Conservation (phyloP, 2,888 invertebrate species). For the Gortyna flavago region DNA sequence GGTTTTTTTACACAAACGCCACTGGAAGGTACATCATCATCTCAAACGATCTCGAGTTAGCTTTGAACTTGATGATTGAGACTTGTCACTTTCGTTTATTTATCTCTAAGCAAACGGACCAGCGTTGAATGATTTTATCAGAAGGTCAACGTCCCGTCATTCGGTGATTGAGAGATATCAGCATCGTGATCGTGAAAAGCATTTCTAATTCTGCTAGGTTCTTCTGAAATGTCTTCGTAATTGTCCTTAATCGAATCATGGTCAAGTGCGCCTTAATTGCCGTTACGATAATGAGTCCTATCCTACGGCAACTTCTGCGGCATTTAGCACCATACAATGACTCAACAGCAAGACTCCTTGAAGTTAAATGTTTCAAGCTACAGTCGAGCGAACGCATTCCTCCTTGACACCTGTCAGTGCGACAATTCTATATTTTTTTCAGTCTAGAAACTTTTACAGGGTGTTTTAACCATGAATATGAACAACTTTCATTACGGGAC, state of each 20-base stretch:
- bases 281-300: background rate
- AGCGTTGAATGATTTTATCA: slow-evolving; percentile 6
- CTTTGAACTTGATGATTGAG: background rate
- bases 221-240: background rate
- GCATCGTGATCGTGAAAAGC: background rate
- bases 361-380: background rate
- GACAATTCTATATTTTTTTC: too few species aligned
- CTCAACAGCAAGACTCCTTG: background rate
- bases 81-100: background rate
- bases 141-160: slow-evolving; percentile 1
- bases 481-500: too few species aligned
- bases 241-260: too few species aligned
- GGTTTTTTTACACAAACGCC: background rate
- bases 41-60: background rate
- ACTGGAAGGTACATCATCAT: background rate
- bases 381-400: too few species aligned
- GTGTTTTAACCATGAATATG: too few species aligned
- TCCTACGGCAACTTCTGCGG: background rate
- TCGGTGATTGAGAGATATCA: slow-evolving; percentile 8
- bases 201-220: background rate
- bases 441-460: too few species aligned
- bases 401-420: too few species aligned
- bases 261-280: too few species aligned
- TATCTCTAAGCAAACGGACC: background rate
- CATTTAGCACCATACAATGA: background rate